Evolutionary conservation across 2,797 vertebrate genomes (phyloP).

Genomic region (Pelochelys cantorii): DNA sequence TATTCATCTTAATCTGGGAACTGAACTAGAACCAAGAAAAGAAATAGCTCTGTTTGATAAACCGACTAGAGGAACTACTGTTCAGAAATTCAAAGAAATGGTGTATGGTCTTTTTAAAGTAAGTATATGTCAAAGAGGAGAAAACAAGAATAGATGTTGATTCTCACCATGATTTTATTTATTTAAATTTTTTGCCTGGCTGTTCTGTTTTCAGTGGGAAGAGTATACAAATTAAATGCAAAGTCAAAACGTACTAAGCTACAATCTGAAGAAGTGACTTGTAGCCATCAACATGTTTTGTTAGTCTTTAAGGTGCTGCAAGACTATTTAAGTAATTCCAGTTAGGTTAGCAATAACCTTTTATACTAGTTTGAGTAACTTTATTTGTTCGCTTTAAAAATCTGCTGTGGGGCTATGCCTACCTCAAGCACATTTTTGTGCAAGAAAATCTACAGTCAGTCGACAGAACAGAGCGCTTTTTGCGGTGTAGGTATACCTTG

Average conservation of each 20-base stretch:
- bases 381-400: background rate
- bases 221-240: background rate
- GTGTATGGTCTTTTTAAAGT: constrained; percentile 94
- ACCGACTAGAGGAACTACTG: constrained; percentile 95
- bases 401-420: background rate
- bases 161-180: background rate
- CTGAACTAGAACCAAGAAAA: constrained; percentile 90
- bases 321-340: background rate
- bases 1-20: constrained; percentile 88
- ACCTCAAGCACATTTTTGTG: no score
- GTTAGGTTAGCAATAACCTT: background rate
- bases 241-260: background rate
- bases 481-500: no score
- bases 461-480: no score
- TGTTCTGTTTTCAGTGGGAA: background rate
- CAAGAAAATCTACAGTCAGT: no score
- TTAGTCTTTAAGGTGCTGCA: no score
- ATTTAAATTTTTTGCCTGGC: background rate
- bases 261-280: background rate
- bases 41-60: constrained; percentile 90
- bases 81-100: constrained; percentile 98
- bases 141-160: background rate
- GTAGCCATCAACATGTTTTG: no score
- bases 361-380: background rate
- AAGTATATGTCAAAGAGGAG: constrained; percentile 43